These are phyloP conservation scores for Garrulus glandarius DNA, from an alignment of 2,797 vertebrate genomes.

Conservation along the genomic window DNA sequence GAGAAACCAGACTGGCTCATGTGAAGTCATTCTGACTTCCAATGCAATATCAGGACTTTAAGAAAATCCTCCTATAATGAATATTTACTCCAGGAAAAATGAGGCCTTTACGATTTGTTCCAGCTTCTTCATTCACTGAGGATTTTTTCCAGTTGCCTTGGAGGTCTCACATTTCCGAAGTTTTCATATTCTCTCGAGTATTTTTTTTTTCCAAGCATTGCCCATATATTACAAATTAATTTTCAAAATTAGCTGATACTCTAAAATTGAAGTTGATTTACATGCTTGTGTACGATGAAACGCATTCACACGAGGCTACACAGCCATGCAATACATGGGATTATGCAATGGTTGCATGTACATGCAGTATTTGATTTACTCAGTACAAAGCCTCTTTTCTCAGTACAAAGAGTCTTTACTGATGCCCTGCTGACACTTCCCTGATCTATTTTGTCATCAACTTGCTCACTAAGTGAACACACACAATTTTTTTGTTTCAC, in stretches of 20 bases:
- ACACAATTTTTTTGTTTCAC: neutral
- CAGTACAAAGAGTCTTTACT: neutral
- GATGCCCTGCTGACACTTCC: neutral
- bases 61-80: neutral
- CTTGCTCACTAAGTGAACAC: neutral
- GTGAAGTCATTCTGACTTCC: neutral
- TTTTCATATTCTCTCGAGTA: neutral
- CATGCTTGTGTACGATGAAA: accelerated
- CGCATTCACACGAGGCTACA: neutral
- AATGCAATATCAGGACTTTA: neutral
- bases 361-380: neutral
- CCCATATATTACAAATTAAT: neutral
- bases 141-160: neutral
- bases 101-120: neutral
- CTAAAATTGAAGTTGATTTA: neutral
- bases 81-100: neutral
- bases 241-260: neutral
- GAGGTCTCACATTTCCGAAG: neutral
- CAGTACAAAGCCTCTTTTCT: conserved; percentile 20
- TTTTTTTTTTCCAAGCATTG: neutral
- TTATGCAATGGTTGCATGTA: neutral
- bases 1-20: conserved; percentile 9
- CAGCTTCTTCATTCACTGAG: neutral
- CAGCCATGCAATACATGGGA: accelerated
- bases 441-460: neutral